Percentiles rank a stretch among this genome's conserved stretches.
Evolutionary conservation across 2,797 vertebrate species (phyloP).

Genomic region (Telmatherina bonti): DNA sequence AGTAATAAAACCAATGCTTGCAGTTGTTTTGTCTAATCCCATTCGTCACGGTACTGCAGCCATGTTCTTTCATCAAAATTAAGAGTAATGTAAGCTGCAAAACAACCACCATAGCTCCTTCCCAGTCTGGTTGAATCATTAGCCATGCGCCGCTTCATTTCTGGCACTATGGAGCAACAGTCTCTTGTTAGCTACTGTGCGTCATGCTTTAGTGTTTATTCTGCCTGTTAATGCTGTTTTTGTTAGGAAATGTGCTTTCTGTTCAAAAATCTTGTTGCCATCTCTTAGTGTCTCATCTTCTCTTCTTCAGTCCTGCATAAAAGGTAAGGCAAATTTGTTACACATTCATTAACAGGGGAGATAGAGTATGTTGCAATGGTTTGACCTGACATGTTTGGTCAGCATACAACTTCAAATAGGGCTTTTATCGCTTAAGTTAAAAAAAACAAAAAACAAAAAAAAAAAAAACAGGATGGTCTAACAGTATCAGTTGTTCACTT

Average conservation of each 20-base stretch:
- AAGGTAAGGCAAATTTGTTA: constrained; percentile 79
- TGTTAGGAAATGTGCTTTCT: constrained; percentile 73
- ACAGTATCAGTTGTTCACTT: constrained; percentile 39
- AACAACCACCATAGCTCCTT: constrained; percentile 52
- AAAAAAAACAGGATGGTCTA: neutral
- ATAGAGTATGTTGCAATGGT: constrained; percentile 34
- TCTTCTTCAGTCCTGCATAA: constrained; percentile 66
- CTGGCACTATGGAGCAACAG: constrained; percentile 61
- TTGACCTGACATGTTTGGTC: constrained; percentile 39
- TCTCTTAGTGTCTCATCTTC: constrained; percentile 30
- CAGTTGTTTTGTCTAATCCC: constrained; percentile 62
- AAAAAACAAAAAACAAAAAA: neutral
- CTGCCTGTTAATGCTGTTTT: constrained; percentile 48
- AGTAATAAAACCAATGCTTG: constrained; percentile 46
- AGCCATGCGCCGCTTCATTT: constrained; percentile 47
- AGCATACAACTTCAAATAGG: constrained; percentile 28
- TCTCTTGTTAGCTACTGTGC: constrained; percentile 42
- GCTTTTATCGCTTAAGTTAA: constrained; percentile 14
- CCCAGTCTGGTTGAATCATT: constrained; percentile 57
- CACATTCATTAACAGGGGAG: constrained; percentile 73
- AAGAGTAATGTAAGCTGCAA: constrained; percentile 66
- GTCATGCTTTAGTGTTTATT: constrained; percentile 31
- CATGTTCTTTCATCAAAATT: constrained; percentile 69
- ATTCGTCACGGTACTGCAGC: constrained; percentile 55
- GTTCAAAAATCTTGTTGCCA: constrained; percentile 32